Evolutionary conservation across 2,888 invertebrate species (phyloP).

Genomic region (Lasius fuliginosus): DNA sequence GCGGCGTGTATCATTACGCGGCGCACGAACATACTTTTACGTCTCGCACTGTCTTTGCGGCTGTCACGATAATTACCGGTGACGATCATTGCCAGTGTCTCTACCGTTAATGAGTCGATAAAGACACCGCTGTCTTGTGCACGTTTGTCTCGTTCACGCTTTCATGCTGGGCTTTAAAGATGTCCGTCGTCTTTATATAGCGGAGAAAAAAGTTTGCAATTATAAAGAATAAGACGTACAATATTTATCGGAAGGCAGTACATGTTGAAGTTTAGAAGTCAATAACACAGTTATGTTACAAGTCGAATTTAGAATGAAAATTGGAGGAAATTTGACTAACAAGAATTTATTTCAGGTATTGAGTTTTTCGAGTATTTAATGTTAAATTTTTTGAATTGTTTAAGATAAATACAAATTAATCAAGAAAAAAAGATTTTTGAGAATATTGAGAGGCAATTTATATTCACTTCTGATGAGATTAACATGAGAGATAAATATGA

Average conservation of each 20-base stretch:
- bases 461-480: conserved; percentile 28
- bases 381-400: background rate
- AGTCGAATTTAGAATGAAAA: background rate
- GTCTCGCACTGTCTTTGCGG: conserved; percentile 58
- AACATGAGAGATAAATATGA: conserved; percentile 48
- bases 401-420: background rate
- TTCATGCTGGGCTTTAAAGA: conserved; percentile 28
- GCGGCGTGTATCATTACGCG: conserved; percentile 62
- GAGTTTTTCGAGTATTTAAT: background rate
- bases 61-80: conserved; percentile 69
- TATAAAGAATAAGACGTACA: background rate
- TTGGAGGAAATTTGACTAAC: background rate
- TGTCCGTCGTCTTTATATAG: background rate
- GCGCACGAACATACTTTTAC: conserved; percentile 56
- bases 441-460: conserved; percentile 10
- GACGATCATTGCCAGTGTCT: conserved; percentile 59
- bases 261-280: background rate
- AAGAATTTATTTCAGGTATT: background rate
- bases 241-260: background rate
- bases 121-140: conserved; percentile 48
- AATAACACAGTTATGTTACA: background rate
- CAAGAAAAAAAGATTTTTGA: background rate
- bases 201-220: background rate
- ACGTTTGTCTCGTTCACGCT: conserved; percentile 6
- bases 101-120: conserved; percentile 64